phyloP scores from a whole-genome alignment of 2,113 vertebrate species.

The Hiodon alosoides region DNA sequence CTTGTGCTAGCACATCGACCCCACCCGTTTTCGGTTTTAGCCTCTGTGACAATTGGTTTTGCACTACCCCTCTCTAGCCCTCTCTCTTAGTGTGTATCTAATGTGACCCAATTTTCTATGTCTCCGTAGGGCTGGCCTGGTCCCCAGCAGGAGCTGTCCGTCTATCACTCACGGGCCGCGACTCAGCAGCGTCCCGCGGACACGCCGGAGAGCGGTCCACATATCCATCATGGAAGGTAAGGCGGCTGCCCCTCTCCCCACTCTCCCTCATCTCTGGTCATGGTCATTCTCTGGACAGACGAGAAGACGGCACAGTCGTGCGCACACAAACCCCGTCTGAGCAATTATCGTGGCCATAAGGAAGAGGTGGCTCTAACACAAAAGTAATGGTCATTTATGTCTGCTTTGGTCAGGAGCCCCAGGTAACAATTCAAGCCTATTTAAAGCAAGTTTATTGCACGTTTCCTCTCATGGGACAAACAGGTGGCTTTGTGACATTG shows the following conservation, averaged over 20 bases:
- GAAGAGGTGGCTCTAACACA: too few species aligned
- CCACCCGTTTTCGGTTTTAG: background rate
- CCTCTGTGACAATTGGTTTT: background rate
- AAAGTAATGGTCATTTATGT: too few species aligned
- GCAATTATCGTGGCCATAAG: too few species aligned
- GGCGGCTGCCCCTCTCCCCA: conserved; percentile 11
- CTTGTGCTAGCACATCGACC: background rate
- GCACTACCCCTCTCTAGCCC: background rate
- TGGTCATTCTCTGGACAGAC: too few species aligned
- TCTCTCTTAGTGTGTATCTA: background rate
- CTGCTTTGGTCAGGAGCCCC: too few species aligned
- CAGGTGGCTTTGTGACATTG: too few species aligned
- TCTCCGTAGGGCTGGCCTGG: conserved; percentile 80
- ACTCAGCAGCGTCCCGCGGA: conserved; percentile 86
- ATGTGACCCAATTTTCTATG: conserved; percentile 7
- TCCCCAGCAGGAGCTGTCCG: conserved; percentile 91
- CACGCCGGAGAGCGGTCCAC: conserved; percentile 88
- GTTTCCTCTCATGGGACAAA: too few species aligned
- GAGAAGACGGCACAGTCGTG: background rate
- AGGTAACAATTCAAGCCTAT: too few species aligned
- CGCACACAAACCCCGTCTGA: too few species aligned
- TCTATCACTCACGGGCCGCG: conserved; percentile 92
- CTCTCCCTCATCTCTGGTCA: background rate
- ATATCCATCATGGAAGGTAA: conserved; percentile 99
- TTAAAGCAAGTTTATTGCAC: too few species aligned